phyloP scores from a whole-genome alignment of 1,140 invertebrate species.

The Drosophila sp. region DNA sequence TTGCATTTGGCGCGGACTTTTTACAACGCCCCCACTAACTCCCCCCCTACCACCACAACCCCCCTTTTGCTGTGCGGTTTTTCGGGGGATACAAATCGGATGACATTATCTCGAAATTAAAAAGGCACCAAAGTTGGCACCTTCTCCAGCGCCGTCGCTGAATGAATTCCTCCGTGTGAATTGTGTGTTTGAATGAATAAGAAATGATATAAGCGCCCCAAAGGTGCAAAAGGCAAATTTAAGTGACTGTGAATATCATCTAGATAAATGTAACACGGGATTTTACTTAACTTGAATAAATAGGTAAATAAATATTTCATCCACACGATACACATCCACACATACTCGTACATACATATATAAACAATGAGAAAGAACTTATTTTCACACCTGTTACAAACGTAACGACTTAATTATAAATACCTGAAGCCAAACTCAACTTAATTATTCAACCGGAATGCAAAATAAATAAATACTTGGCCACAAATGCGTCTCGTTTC shows the following conservation, averaged over 20 bases:
- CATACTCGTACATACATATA: slow-evolving; percentile 11
- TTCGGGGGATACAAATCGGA: slow-evolving; percentile 55
- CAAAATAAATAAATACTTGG: slow-evolving; percentile 15
- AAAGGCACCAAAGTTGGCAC: slow-evolving; percentile 67
- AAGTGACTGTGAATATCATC: slow-evolving; percentile 74
- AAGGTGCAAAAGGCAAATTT: slow-evolving; percentile 64
- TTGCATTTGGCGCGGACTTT: not conserved
- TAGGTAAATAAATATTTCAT: slow-evolving; percentile 49
- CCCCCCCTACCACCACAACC: slow-evolving; percentile 10
- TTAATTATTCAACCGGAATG: slow-evolving; percentile 65
- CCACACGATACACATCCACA: not conserved
- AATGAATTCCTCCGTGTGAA: slow-evolving; percentile 66
- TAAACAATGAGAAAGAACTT: slow-evolving; percentile 13
- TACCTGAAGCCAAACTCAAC: slow-evolving; percentile 51
- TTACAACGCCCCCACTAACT: slow-evolving; percentile 20
- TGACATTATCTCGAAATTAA: slow-evolving; percentile 79
- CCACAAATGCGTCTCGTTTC: slow-evolving; percentile 1
- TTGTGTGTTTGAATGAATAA: slow-evolving; percentile 78
- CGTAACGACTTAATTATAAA: slow-evolving; percentile 55
- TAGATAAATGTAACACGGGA: slow-evolving; percentile 55
- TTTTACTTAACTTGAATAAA: slow-evolving; percentile 44
- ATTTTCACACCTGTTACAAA: slow-evolving; percentile 46
- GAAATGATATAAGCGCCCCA: slow-evolving; percentile 73
- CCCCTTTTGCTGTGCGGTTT: slow-evolving; percentile 40
- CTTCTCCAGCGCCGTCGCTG: slow-evolving; percentile 50